phyloP scores from a whole-genome alignment of 2,113 vertebrate genomes.

The Labeo rohita region DNA sequence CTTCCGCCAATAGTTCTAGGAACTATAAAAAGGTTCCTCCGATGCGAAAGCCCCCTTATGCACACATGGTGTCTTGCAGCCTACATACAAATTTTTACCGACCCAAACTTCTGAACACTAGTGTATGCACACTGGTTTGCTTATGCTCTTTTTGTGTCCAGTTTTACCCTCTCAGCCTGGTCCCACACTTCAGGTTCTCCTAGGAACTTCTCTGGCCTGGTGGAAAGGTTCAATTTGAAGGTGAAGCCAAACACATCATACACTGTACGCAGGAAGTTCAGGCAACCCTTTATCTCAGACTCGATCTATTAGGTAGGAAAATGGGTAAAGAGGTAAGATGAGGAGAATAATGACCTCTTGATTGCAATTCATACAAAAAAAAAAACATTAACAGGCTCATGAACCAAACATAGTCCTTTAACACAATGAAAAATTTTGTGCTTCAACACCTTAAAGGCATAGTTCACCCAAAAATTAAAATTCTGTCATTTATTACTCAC shows the following conservation, averaged over 20 bases:
- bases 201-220: slow-evolving; percentile 94
- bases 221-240: slow-evolving; percentile 97
- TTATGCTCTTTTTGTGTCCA: background rate
- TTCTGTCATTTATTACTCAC: no score
- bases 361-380: background rate
- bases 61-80: no score
- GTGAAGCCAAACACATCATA: slow-evolving; percentile 94
- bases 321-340: slow-evolving; percentile 9
- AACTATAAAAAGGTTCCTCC: no score
- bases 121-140: background rate
- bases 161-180: slow-evolving; percentile 90
- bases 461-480: no score
- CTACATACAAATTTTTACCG: background rate
- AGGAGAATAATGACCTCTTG: background rate
- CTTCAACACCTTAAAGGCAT: background rate
- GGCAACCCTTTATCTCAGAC: slow-evolving; percentile 91
- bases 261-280: slow-evolving; percentile 91
- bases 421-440: background rate
- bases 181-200: slow-evolving; percentile 91
- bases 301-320: slow-evolving; percentile 81
- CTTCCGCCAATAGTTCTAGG: no score
- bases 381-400: background rate
- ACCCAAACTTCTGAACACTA: background rate
- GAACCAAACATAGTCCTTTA: background rate
- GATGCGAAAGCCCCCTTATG: no score